phyloP scores from a whole-genome alignment of 2,113 vertebrate species.

The Entomyzon cyanotis region DNA sequence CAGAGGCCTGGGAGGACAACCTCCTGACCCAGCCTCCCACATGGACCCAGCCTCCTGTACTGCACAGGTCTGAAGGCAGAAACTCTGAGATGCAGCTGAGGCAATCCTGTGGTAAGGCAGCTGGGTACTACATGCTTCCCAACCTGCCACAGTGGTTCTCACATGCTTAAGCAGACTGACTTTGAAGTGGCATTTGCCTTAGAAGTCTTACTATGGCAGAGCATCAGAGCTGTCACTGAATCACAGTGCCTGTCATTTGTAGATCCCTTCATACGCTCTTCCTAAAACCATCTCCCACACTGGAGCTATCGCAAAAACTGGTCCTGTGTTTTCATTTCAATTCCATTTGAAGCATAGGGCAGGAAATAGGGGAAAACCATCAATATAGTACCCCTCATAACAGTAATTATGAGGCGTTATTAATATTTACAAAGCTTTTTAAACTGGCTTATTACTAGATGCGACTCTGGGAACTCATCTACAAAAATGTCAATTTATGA shows the following conservation, averaged over 20 bases:
- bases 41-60: background rate
- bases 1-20: too few species aligned
- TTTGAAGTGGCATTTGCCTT: background rate
- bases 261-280: rapidly evolving
- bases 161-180: background rate
- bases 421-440: background rate
- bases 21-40: background rate
- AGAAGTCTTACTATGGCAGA: background rate
- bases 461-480: background rate
- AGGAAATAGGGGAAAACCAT: background rate
- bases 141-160: background rate
- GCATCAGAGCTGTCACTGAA: background rate
- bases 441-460: background rate
- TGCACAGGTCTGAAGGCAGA: background rate
- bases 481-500: background rate
- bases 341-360: background rate
- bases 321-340: background rate
- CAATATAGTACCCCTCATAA: background rate
- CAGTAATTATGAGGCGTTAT: background rate
- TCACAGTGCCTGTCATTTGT: background rate
- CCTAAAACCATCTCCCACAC: background rate
- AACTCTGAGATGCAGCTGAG: background rate
- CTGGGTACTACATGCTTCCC: background rate
- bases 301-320: background rate
- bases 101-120: background rate